These are phyloP conservation scores for Cheilosia grossa DNA, from an alignment of 2,888 invertebrate species.

Conservation along the genomic window DNA sequence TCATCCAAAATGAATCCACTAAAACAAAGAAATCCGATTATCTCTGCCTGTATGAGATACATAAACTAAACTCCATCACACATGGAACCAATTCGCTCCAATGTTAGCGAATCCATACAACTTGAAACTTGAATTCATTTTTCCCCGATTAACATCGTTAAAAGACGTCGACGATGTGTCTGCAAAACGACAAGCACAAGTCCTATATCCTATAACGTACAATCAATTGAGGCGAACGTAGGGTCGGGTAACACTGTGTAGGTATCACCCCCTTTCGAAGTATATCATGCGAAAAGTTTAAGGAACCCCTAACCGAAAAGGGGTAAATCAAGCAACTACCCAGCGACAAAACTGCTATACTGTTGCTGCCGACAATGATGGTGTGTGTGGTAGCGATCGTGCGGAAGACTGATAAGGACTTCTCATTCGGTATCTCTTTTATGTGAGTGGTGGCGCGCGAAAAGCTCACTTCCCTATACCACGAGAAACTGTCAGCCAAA, in stretches of 20 bases:
- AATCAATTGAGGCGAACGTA: conserved; percentile 39
- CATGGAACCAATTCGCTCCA: neutral
- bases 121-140: conserved; percentile 55
- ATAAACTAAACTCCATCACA: neutral
- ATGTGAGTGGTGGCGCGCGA: conserved; percentile 22
- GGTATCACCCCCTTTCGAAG: neutral
- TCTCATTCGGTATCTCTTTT: conserved; percentile 42
- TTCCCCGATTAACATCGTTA: conserved; percentile 49
- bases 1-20: too few species aligned
- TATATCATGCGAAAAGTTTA: conserved; percentile 1
- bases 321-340: conserved; percentile 5
- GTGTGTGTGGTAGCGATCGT: conserved; percentile 63
- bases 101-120: conserved; percentile 45
- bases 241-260: neutral
- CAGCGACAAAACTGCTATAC: conserved; percentile 15
- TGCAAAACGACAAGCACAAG: conserved; percentile 19
- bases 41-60: neutral
- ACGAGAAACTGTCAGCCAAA: conserved; percentile 33
- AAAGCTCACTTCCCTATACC: conserved; percentile 16
- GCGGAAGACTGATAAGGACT: conserved; percentile 72
- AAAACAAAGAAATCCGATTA: neutral
- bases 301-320: conserved; percentile 14
- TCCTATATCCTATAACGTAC: conserved; percentile 2
- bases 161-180: conserved; percentile 36
- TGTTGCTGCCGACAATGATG: conserved; percentile 49